phyloP scores from a whole-genome alignment of 2,797 vertebrate species.

The Pangasius macronema region DNA sequence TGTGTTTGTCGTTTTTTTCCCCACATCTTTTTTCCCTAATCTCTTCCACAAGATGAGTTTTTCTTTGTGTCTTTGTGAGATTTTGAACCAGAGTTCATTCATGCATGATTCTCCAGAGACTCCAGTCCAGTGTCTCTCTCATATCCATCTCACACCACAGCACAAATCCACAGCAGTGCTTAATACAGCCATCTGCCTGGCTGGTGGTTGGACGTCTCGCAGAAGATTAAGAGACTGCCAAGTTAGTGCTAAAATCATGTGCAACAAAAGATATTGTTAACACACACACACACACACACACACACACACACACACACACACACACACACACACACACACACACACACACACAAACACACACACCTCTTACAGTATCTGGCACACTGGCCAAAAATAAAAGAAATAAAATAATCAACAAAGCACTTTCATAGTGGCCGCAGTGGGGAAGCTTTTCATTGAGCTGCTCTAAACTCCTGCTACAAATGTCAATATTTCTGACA shows the following conservation, averaged over 20 bases:
- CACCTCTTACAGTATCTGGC: not conserved
- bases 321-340: not conserved
- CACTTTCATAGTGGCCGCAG: not conserved
- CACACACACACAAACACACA: not conserved
- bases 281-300: not conserved
- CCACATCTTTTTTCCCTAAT: no score
- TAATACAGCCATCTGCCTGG: slow-evolving; percentile 15
- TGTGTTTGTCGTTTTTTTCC: not conserved
- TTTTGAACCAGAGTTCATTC: slow-evolving; percentile 17
- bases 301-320: not conserved
- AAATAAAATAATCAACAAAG: slow-evolving; percentile 28
- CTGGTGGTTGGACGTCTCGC: not conserved
- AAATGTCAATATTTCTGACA: slow-evolving; percentile 41
- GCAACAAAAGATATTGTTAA: slow-evolving; percentile 9
- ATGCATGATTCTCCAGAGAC: slow-evolving; percentile 1
- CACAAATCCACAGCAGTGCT: slow-evolving; percentile 25
- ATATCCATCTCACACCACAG: slow-evolving; percentile 13
- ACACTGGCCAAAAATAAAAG: slow-evolving; percentile 17
- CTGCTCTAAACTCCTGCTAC: slow-evolving; percentile 29
- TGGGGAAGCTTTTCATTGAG: slow-evolving; percentile 32
- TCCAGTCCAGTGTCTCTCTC: not conserved
- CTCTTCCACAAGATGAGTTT: not conserved
- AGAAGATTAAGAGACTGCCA: slow-evolving; percentile 9
- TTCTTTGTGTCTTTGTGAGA: not conserved
- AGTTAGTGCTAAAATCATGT: slow-evolving; percentile 28